Conservation (phyloP, 2,113 vertebrate genomes). For the Phoxinus phoxinus region DNA sequence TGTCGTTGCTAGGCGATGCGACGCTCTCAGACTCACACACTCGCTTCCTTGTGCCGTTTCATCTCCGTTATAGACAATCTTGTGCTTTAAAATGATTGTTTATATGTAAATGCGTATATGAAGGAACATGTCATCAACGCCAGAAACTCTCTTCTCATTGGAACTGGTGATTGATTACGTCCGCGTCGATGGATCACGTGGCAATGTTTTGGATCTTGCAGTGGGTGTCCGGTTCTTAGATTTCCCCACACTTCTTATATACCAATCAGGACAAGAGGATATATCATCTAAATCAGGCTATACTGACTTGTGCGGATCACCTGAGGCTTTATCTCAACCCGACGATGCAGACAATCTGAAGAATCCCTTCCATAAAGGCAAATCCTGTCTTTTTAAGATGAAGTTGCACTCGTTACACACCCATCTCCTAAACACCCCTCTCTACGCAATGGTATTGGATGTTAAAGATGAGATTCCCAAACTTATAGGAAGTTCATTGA, state of each 20-base stretch:
- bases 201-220: constrained; percentile 65
- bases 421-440: constrained; percentile 70
- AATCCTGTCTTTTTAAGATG: constrained; percentile 85
- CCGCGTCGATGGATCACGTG: constrained; percentile 58
- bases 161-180: constrained; percentile 84
- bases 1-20: constrained; percentile 34
- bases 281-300: background rate
- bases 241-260: constrained; percentile 85
- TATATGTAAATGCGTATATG: background rate
- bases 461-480: constrained; percentile 70
- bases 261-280: constrained; percentile 57
- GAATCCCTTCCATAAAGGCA: constrained; percentile 78
- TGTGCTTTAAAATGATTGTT: background rate
- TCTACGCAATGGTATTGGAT: constrained; percentile 76
- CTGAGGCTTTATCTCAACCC: background rate
- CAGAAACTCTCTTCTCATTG: constrained; percentile 79
- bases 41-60: background rate
- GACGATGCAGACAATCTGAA: constrained; percentile 7
- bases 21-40: background rate
- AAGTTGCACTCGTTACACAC: constrained; percentile 63
- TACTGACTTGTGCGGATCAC: background rate
- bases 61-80: background rate
- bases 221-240: constrained; percentile 84
- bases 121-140: constrained; percentile 53
- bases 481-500: constrained; percentile 76